Evolutionary conservation across 2,888 invertebrate species (phyloP), one percentile per base, ranked within the genome.

Genomic region (Stratiomys singularior): DNA sequence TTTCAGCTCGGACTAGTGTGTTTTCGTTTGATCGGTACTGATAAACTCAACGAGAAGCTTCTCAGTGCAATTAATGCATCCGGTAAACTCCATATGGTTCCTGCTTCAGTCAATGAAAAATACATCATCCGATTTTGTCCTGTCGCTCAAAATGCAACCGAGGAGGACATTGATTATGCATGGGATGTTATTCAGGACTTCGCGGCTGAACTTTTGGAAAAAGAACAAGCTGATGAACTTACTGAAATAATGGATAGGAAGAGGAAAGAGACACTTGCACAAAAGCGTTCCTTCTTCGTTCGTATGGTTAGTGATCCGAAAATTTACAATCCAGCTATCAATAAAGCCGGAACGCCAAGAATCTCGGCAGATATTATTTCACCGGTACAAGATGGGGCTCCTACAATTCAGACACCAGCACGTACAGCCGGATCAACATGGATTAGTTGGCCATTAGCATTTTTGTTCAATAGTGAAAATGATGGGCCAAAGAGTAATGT

Each of bases 231-330:
- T 87, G 95, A 95, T 82, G 92, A 92, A 82, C 89, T 95, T 56
- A 92, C 92, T 82, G 93, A 93, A 81, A 92, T 93, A 78, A 88
- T 93, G 63, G 91, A 93, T 82, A 90, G 92, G 78, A 94, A 93
- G 85, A 90, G 92, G 85, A 92, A 92, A 82, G 93, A 94, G 78
- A 93, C 94, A 4, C 88, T 98, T 84, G 95, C 95, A 9, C 94
- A 96, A 87, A 96, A 97, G 88, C 91, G 98, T 76, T 96, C 97
- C 15, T 97, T 97, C 90, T 97, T 98, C 88, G 98, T 98, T 78
- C 94, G 98, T 71, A 98, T 98, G 98, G 97, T 97, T 80, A 96
- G 96, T 86, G 98, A 98, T 89, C 97, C 98, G 1, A 98, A 97
- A 88, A 94, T 98, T 83, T 96, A 96, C 89, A 96, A 96, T 88